Evolutionary conservation across 1,140 invertebrate species (phyloP), one percentile per base, ranked within the genome.

Genomic region (Trichoplusia ni): DNA sequence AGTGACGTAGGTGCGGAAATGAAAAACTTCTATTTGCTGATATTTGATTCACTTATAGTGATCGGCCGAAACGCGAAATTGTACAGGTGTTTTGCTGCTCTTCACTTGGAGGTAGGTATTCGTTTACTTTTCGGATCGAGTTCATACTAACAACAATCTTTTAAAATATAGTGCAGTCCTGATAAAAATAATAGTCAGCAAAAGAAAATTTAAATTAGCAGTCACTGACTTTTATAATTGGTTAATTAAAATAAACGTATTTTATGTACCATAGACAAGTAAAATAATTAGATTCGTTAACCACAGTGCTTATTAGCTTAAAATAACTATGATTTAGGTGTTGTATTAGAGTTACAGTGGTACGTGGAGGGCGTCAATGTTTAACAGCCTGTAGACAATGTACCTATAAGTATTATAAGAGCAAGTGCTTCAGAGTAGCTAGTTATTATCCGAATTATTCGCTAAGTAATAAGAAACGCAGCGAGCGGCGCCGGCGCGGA

Each of bases 381-480:
- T 54, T 25, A 58, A 49, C 42, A 58, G 38, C n/a, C n/a, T n/a
- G n/a, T n/a, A n/a, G 13, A 18, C 23, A 42, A 16, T 42, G 19
- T 7, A 29, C 38, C 8, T 21, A 44, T 31, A 25, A 25, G 23
- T 2, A 58, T 11, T 58, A 18, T 59, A 46, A 46, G 56, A 46
- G 42, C 25, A n/a, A n/a, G n/a, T n/a, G 56, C 35, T 16, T 59
- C 40, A 14, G 29, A 53, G 49, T 56, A 56, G 40, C 54, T 54
- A 64, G 80, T 76, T 77, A 77, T 86, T 77, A 78, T 64, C 72
- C 71, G 71, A 85, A 82, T 84, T 84, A 82, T 78, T 79, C 74
- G 79, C 71, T 72, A 77, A 82, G 79, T 77, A 84, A 86, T 86
- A 85, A 85, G 77, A 86, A 86, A 79, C 79, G 78, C 79, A 82